Evolutionary conservation across 2,888 invertebrate genomes (phyloP).

Genomic region (Chironomus tentans): DNA sequence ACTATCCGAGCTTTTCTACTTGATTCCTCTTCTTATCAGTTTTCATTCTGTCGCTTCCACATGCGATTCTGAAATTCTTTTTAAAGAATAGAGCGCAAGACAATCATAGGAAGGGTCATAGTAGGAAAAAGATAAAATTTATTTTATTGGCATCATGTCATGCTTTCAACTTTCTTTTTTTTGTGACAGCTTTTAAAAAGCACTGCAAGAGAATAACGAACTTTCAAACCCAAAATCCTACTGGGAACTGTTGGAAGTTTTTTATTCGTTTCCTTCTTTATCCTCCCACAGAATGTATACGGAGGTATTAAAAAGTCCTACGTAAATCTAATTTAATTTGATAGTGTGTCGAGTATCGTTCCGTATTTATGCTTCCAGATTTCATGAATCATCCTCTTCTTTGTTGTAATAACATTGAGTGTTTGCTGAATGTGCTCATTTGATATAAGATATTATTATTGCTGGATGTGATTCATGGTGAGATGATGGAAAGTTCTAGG

Average conservation of each 20-base stretch:
- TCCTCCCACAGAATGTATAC: neutral
- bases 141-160: slow-evolving; percentile 8
- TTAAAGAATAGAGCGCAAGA: neutral
- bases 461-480: neutral
- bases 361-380: neutral
- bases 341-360: neutral
- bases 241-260: neutral
- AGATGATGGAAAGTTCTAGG: neutral
- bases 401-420: neutral
- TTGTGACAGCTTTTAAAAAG: slow-evolving; percentile 7
- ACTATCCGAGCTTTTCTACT: no score
- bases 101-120: neutral
- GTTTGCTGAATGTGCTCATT: neutral
- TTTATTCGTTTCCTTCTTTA: neutral
- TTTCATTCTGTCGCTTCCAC: no score
- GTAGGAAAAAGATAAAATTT: neutral
- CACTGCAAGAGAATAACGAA: neutral
- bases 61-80: no score
- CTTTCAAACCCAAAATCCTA: neutral
- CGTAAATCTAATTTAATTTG: neutral
- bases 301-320: neutral
- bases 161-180: neutral
- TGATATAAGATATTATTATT: neutral
- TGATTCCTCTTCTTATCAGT: no score
- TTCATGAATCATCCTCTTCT: neutral